Evolutionary conservation across 2,888 invertebrate genomes (phyloP), one percentile per base, ranked within the genome.

Genomic region (Ceriagrion tenellum): DNA sequence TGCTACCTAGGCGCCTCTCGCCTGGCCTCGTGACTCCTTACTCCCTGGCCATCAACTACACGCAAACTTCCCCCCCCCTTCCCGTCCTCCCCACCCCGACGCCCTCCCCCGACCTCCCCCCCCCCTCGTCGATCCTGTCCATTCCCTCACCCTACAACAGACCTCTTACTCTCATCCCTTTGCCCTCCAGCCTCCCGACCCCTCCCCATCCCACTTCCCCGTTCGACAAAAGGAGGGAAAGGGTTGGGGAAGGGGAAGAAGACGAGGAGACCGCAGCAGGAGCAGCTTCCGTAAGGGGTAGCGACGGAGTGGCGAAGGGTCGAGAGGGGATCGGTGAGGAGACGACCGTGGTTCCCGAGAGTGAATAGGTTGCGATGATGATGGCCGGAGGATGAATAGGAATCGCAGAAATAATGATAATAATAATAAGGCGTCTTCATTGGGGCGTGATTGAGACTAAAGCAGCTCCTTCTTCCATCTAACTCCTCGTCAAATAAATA

Each of bases 1-100:
- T 93, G 93, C 93, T 69, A 69, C 93, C 74, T 26, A 93, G 69
- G 93, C 93, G 93, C 93, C 93, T 69, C 89, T 89, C 35, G 47
- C 69, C 93, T 23, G 40, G 88, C 88, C 91, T 91, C 91, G 91
- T 91, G 91, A 91, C 91, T 91, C 59, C 69, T 63, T 40, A 63
- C 69, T 93, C 55, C 89, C 89, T 26, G 89, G n/a, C 93, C 93
- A 59, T 69, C 93, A 63, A 69, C 93, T 69, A 93, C 63, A 89
- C 89, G 69, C 93, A 47, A 63, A 69, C 69, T 26, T 55, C 20
- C 63, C 63, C 55, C 47, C 26, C 26, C 55, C n/a, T n/a, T n/a
- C n/a, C 55, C 89, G 23, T 55, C 55, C 89, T 89, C 13, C 23
- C 40, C 35, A 3, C 35, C 59, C 69, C 93, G 59, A 40, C 35